Percentiles rank a stretch among this genome's conserved stretches.
phyloP scores from a whole-genome alignment of 2,113 vertebrate species.

The Macaca nemestrina region DNA sequence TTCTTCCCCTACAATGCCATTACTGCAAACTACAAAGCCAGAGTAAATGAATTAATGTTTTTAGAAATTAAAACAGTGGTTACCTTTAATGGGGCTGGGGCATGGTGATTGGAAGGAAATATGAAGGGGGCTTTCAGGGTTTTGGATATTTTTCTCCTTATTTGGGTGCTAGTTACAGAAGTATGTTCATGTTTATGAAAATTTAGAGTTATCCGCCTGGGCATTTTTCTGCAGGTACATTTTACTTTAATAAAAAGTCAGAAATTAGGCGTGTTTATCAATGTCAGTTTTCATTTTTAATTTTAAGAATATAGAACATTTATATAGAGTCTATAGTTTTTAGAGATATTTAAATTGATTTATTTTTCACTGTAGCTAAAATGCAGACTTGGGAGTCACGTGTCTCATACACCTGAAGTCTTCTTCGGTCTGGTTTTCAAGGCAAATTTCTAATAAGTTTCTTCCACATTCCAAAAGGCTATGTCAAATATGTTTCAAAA shows the following conservation, averaged over 20 bases:
- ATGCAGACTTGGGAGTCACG: background rate
- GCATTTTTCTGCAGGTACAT: background rate
- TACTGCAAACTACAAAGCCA: background rate
- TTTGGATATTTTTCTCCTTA: background rate
- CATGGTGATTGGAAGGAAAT: background rate
- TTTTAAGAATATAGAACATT: background rate
- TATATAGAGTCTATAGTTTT: background rate
- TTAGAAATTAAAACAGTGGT: background rate
- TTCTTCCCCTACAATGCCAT: background rate
- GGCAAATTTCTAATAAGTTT: background rate
- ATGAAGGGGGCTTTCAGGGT: accelerated
- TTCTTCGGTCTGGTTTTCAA: background rate
- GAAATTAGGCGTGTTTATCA: background rate
- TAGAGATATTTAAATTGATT: background rate
- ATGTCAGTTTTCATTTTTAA: background rate
- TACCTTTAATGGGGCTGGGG: background rate
- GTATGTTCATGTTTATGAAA: background rate
- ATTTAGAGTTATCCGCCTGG: background rate
- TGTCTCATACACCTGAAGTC: background rate
- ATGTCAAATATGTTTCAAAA: background rate
- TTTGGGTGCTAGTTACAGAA: background rate
- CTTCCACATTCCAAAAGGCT: background rate
- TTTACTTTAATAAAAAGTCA: background rate
- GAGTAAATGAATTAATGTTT: background rate
- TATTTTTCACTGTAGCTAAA: background rate